A percentile compares a stretch with the other conserved stretches of the same genome.
These are phyloP conservation scores for Rhagologus leucostigma DNA, from an alignment of 2,113 vertebrate genomes.

Conservation along the genomic window DNA sequence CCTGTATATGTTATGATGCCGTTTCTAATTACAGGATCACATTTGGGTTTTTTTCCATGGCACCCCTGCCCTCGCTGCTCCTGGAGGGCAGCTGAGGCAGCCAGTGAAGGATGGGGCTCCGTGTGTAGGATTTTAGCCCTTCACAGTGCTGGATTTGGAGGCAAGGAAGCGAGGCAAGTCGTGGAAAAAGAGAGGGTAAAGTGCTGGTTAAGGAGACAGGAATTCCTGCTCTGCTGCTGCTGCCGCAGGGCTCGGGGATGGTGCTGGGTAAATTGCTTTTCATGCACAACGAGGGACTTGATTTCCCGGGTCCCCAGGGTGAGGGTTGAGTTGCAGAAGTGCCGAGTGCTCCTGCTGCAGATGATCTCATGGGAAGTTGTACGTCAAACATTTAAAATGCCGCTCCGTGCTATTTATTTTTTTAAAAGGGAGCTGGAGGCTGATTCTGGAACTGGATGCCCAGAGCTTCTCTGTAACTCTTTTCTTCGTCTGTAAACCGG, in stretches of 20 bases:
- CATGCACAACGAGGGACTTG: not conserved
- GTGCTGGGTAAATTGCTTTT: not conserved
- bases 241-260: not conserved
- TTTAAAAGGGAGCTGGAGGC: slow-evolving; percentile 5
- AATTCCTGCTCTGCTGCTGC: not conserved
- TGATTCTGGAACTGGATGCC: not conserved
- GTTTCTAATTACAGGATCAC: not conserved
- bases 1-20: accelerated
- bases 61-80: not conserved
- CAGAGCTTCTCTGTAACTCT: not conserved
- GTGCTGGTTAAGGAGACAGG: not conserved
- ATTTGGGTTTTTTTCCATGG: not conserved
- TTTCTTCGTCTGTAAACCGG: not conserved
- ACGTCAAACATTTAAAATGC: not conserved
- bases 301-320: slow-evolving; percentile 21
- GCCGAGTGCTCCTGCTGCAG: not conserved
- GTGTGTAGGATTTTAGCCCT: not conserved
- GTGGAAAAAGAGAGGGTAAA: not conserved
- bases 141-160: not conserved
- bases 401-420: not conserved
- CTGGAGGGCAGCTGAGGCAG: not conserved
- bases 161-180: not conserved
- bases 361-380: slow-evolving; percentile 7
- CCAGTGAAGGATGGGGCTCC: not conserved
- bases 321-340: not conserved